Evolutionary conservation across 2,888 invertebrate genomes (phyloP).

Genomic region (Apamea anceps): DNA sequence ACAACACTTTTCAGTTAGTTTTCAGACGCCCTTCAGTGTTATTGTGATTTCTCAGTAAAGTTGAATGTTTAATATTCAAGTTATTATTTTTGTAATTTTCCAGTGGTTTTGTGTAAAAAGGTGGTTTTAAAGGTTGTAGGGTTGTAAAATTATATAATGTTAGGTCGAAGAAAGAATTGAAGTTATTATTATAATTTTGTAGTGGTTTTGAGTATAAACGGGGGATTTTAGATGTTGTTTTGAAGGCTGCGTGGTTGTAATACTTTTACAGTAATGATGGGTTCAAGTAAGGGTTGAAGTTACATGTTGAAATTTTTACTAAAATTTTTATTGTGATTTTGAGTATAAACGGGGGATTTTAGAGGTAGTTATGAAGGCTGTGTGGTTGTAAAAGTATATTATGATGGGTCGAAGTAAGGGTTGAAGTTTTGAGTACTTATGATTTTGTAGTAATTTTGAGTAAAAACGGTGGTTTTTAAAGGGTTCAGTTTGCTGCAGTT

Average conservation of each 20-base stretch:
- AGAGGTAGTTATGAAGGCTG: too few species aligned
- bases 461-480: too few species aligned
- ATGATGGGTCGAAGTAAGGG: too few species aligned
- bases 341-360: too few species aligned
- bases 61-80: neutral
- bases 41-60: slow-evolving; percentile 37
- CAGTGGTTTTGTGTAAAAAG: neutral
- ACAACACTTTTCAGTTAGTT: slow-evolving; percentile 51
- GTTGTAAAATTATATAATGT: neutral
- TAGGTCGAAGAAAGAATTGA: neutral
- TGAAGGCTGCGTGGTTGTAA: neutral
- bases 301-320: neutral
- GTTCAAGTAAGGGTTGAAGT: too few species aligned
- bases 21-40: slow-evolving; percentile 44
- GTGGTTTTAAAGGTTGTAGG: neutral
- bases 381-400: too few species aligned
- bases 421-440: too few species aligned
- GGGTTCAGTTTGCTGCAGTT: too few species aligned
- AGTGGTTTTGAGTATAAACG: too few species aligned
- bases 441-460: too few species aligned
- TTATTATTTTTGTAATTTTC: neutral
- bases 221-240: neutral
- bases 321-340: too few species aligned
- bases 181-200: neutral
- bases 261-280: too few species aligned